Evolutionary conservation across 30 jellyfish, hydroid and myxozoan genomes (phyloP).

Genomic region (Pseudorhiza aurosa): DNA sequence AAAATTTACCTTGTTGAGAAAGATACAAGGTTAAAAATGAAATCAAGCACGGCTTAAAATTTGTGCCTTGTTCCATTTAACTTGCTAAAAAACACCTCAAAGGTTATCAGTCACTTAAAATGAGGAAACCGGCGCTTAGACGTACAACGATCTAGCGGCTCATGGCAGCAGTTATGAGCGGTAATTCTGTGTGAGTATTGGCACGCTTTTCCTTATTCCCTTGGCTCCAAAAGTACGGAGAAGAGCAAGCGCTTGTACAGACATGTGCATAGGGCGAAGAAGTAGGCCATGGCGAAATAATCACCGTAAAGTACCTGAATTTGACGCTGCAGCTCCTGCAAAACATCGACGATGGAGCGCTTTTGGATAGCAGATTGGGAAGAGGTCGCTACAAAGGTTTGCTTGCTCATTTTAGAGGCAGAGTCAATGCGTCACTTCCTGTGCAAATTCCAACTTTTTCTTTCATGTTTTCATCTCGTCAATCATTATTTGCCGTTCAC

Average conservation of each 20-base stretch:
- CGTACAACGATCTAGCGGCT: too few relatives aligned
- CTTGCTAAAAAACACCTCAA: too few relatives aligned
- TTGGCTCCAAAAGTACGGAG: neutral
- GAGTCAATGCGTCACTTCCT: constrained; percentile 78
- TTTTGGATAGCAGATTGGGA: constrained; percentile 54
- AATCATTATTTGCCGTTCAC: constrained; percentile 8
- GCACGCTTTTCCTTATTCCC: neutral
- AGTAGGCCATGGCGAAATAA: constrained; percentile 9
- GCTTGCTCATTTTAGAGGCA: constrained; percentile 47
- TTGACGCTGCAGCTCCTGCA: constrained; percentile 78
- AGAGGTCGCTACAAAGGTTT: constrained; percentile 55
- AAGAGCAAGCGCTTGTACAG: neutral
- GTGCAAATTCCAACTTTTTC: constrained; percentile 34
- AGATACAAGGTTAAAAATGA: too few relatives aligned
- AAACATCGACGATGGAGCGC: constrained; percentile 75
- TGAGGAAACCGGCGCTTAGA: too few relatives aligned
- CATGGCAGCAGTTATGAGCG: too few relatives aligned
- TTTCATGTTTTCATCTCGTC: constrained; percentile 37
- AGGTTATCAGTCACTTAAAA: too few relatives aligned
- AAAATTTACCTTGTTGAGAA: too few relatives aligned
- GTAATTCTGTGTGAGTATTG: too few relatives aligned
- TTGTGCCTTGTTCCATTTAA: too few relatives aligned
- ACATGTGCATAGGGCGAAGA: neutral
- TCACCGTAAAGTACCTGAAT: constrained; percentile 50
- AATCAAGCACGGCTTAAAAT: too few relatives aligned